Conservation (phyloP, 2,888 invertebrate genomes). For the Lycocerus yunnanus region DNA sequence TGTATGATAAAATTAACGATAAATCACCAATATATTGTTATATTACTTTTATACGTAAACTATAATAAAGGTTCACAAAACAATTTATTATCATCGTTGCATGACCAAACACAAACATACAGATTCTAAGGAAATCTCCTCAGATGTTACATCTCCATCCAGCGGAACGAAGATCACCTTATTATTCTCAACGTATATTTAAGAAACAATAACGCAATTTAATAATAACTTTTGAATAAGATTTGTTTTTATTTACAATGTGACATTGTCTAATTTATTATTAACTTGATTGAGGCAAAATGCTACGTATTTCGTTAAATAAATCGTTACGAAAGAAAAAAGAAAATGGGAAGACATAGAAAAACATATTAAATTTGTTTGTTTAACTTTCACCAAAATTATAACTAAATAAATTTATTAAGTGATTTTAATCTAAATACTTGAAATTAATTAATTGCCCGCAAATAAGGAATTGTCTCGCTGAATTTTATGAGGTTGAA, state of each 20-base stretch:
- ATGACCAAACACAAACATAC: conserved; percentile 45
- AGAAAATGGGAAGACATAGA: not conserved
- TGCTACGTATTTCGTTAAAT: not conserved
- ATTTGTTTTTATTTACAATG: conserved; percentile 2
- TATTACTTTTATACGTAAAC: not conserved
- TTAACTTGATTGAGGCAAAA: not conserved
- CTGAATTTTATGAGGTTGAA: not conserved
- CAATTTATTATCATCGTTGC: conserved; percentile 39
- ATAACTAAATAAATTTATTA: not conserved
- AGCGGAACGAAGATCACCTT: conserved; percentile 45
- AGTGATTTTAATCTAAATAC: not conserved
- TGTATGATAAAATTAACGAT: not conserved
- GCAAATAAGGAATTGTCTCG: not conserved
- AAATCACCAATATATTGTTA: not conserved
- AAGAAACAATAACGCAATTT: conserved; percentile 19
- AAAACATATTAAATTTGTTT: not conserved
- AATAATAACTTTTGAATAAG: conserved; percentile 2
- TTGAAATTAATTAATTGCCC: not conserved
- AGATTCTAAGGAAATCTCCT: conserved; percentile 51
- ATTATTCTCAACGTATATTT: conserved; percentile 33
- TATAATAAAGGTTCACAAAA: conserved; percentile 27
- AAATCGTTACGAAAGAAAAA: not conserved
- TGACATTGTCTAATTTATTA: not conserved
- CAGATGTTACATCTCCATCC: conserved; percentile 47
- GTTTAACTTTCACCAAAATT: not conserved